These are phyloP conservation scores for Holotrichia oblita DNA, from an alignment of 1,140 invertebrate species.

Conservation along the genomic window DNA sequence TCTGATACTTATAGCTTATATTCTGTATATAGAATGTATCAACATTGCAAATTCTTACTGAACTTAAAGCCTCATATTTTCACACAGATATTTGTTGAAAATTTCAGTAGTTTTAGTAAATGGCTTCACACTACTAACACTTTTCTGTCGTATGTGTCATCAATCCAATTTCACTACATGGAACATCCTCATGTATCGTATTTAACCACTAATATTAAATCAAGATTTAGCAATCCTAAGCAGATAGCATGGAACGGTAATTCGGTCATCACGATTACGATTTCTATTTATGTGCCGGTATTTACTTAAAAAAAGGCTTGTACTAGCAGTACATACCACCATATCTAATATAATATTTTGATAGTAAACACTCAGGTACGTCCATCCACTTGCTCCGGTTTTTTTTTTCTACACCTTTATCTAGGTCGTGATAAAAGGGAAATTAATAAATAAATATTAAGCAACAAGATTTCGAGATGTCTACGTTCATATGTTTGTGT, in stretches of 20 bases:
- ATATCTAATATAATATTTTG: conserved; percentile 30
- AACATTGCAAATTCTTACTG: too few relatives aligned
- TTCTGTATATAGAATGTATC: too few relatives aligned
- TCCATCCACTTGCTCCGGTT: conserved; percentile 29
- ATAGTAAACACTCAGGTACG: conserved; percentile 19
- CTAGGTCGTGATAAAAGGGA: conserved; percentile 30
- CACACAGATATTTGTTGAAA: too few relatives aligned
- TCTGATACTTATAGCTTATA: too few relatives aligned
- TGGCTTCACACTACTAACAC: too few relatives aligned
- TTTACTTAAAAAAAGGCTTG: conserved; percentile 16
- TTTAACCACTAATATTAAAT: too few relatives aligned
- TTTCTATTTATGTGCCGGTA: conserved; percentile 2
- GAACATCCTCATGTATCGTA: too few relatives aligned
- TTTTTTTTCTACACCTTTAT: conserved; percentile 3
- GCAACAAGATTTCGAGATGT: conserved; percentile 21
- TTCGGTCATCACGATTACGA: background rate
- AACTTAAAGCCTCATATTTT: too few relatives aligned
- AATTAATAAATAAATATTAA: conserved; percentile 37
- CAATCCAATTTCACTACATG: too few relatives aligned
- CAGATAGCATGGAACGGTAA: background rate
- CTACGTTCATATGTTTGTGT: background rate
- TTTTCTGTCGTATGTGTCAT: too few relatives aligned
- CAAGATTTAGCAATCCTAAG: background rate
- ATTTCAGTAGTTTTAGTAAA: too few relatives aligned
- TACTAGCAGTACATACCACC: background rate